A percentile compares a stretch with the other conserved stretches of the same genome.
Conservation (phyloP, 2,113 vertebrate genomes). For the Leptosomus discolor region DNA sequence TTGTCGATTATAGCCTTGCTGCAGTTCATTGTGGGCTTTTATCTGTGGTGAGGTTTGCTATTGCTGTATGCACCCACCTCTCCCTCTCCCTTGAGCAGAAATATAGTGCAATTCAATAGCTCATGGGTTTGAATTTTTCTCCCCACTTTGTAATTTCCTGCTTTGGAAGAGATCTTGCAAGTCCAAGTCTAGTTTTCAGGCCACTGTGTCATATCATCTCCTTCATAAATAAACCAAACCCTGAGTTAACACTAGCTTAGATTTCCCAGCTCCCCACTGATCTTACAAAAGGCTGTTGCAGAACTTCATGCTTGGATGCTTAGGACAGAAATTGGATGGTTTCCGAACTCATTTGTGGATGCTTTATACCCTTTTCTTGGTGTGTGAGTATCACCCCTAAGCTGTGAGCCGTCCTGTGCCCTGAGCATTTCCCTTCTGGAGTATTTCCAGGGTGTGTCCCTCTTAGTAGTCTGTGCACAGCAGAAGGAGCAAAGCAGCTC, state of each 20-base stretch:
- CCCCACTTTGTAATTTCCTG: neutral
- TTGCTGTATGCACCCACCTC: accelerated
- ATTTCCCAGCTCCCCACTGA: neutral
- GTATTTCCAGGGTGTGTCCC: neutral
- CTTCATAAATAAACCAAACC: neutral
- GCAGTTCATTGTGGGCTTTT: neutral
- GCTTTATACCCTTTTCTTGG: neutral
- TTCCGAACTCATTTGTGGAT: neutral
- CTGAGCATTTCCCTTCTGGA: neutral
- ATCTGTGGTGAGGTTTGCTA: neutral
- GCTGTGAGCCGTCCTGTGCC: neutral
- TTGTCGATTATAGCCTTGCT: neutral
- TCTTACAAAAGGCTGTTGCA: neutral
- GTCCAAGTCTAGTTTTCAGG: neutral
- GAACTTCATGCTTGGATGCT: neutral
- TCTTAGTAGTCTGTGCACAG: neutral
- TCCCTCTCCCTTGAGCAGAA: neutral
- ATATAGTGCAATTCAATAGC: neutral
- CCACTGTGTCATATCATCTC: neutral
- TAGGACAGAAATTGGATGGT: neutral
- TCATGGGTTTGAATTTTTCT: neutral
- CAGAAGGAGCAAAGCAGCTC: neutral
- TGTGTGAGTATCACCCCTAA: neutral
- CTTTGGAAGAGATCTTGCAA: neutral
- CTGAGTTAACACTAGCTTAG: neutral